Percentiles rank a stretch among this genome's conserved stretches.
Conservation (phyloP, 2,113 vertebrate genomes). For the Chloebia gouldiae region DNA sequence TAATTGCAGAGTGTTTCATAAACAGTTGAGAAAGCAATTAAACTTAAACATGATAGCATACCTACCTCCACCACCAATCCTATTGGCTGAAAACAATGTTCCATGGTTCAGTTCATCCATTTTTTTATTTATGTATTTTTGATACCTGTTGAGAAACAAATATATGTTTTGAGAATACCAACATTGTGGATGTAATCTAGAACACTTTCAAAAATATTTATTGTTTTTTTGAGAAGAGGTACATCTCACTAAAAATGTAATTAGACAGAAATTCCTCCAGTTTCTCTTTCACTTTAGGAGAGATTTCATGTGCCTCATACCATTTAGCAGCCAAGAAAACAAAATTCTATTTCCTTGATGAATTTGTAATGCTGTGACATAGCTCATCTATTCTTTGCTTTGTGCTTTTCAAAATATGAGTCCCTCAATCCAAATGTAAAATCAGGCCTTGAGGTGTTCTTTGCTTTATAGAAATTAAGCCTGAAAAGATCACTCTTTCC, state of each 20-base stretch:
- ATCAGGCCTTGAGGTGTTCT: background rate
- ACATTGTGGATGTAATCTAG: background rate
- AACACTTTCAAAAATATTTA: background rate
- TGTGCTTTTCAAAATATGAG: background rate
- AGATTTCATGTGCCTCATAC: background rate
- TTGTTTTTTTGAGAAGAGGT: background rate
- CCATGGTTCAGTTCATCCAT: slow-evolving; percentile 69
- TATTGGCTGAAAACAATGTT: slow-evolving; percentile 47
- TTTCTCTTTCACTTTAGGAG: background rate
- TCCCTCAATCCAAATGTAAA: background rate
- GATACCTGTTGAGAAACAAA: slow-evolving; percentile 49
- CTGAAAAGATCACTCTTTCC: background rate
- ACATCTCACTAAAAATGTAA: background rate
- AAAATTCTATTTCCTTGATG: background rate
- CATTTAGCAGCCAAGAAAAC: background rate
- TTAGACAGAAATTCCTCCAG: background rate
- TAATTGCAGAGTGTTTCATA: background rate
- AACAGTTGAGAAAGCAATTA: background rate
- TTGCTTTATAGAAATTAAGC: background rate
- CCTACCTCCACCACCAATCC: slow-evolving; percentile 73
- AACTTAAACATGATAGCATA: background rate
- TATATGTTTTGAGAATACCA: background rate
- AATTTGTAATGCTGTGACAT: background rate
- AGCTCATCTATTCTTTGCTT: background rate
- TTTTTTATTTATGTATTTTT: background rate